Conservation (phyloP, 2,797 vertebrate species). For the Hippoglossus hippoglossus region DNA sequence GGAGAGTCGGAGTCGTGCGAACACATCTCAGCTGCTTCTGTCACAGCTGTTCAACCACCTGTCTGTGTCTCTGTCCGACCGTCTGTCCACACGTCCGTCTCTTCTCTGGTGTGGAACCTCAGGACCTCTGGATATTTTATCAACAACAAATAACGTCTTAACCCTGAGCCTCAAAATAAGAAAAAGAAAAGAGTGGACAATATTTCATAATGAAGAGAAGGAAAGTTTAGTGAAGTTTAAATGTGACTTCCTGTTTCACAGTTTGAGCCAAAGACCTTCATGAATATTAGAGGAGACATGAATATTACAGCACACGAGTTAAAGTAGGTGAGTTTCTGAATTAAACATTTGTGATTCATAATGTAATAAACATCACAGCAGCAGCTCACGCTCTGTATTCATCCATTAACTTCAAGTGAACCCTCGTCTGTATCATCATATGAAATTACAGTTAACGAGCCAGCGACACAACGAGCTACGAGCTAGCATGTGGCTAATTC, state of each 20-base stretch:
- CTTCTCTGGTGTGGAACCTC: background rate
- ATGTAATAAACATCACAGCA: conserved; percentile 37
- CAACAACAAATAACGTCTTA: too few relatives aligned
- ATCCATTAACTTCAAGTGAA: too few relatives aligned
- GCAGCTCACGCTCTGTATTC: background rate
- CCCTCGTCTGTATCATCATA: too few relatives aligned
- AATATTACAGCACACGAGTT: conserved; percentile 63
- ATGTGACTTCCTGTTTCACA: conserved; percentile 10
- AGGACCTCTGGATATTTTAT: too few relatives aligned
- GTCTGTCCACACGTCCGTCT: conserved; percentile 5
- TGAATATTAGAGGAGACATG: conserved; percentile 56
- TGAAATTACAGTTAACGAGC: too few relatives aligned
- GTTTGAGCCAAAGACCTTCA: conserved; percentile 19
- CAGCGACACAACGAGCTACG: too few relatives aligned
- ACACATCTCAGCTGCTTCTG: conserved; percentile 54
- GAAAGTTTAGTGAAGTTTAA: background rate
- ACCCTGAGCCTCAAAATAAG: too few relatives aligned
- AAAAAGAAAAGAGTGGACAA: too few relatives aligned
- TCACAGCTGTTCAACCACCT: conserved; percentile 18
- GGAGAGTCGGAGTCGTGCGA: conserved; percentile 47
- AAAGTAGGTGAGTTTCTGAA: conserved; percentile 54
- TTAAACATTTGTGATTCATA: conserved; percentile 37
- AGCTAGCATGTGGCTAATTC: too few relatives aligned
- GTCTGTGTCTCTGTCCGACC: conserved; percentile 7
- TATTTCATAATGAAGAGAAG: too few relatives aligned